Percentiles rank a stretch among this genome's conserved stretches.
Conservation (phyloP, 2,113 vertebrate genomes). For the Solea solea region DNA sequence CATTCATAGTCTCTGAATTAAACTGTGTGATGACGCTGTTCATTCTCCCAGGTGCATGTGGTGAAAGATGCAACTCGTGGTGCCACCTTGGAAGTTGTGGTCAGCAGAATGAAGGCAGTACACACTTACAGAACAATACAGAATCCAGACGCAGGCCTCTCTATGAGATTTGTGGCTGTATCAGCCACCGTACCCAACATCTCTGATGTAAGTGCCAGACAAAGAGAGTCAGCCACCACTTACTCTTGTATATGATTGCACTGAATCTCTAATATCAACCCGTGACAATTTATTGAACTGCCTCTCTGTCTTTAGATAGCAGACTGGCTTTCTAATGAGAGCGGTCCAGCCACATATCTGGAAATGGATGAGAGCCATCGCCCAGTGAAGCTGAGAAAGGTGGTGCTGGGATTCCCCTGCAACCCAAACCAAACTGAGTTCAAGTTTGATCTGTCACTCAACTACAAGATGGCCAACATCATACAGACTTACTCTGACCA, state of each 20-base stretch:
- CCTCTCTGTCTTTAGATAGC: slow-evolving; percentile 86
- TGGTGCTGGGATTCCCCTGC: slow-evolving; percentile 94
- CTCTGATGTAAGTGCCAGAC: slow-evolving; percentile 86
- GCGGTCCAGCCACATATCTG: slow-evolving; percentile 86
- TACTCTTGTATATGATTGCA: neutral
- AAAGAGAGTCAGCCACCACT: neutral
- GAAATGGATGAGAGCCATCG: slow-evolving; percentile 94
- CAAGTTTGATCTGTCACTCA: slow-evolving; percentile 96
- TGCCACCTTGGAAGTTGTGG: slow-evolving; percentile 95
- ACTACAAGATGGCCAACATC: slow-evolving; percentile 93
- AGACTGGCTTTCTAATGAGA: slow-evolving; percentile 92
- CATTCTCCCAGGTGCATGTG: slow-evolving; percentile 86
- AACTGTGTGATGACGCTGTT: neutral
- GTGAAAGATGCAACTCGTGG: slow-evolving; percentile 94
- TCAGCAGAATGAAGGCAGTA: slow-evolving; percentile 97
- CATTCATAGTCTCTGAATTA: neutral
- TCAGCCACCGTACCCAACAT: slow-evolving; percentile 97
- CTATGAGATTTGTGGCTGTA: slow-evolving; percentile 93
- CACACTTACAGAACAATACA: slow-evolving; percentile 78
- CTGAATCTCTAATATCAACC: neutral
- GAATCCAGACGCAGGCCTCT: slow-evolving; percentile 64
- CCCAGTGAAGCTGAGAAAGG: slow-evolving; percentile 94
- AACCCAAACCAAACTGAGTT: slow-evolving; percentile 90
- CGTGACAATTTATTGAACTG: neutral
- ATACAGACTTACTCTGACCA: slow-evolving; percentile 95